phyloP scores from a whole-genome alignment of 2,113 vertebrate species.

The Hippocampus comes region DNA sequence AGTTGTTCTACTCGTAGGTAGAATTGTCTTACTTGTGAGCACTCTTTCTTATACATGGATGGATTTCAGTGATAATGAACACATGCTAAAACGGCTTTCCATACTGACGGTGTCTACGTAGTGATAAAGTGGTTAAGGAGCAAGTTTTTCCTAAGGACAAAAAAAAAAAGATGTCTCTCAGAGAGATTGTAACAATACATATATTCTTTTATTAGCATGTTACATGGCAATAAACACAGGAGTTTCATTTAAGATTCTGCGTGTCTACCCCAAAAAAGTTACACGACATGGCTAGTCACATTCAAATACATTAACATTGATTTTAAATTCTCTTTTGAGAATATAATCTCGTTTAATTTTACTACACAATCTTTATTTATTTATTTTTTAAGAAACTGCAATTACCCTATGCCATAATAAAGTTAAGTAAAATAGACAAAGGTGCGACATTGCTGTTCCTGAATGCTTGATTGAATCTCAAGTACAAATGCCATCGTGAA shows the following conservation, averaged over 20 bases:
- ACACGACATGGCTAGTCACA: slow-evolving; percentile 57
- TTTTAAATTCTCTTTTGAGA: slow-evolving; percentile 71
- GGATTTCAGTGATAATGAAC: too few relatives aligned
- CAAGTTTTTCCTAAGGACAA: slow-evolving; percentile 16
- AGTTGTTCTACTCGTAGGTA: too few relatives aligned
- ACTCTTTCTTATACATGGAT: too few relatives aligned
- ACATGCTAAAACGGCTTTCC: not conserved
- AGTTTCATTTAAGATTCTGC: slow-evolving; percentile 43
- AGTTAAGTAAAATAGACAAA: slow-evolving; percentile 46
- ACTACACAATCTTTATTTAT: slow-evolving; percentile 46
- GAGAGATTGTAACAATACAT: slow-evolving; percentile 61
- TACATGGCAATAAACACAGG: slow-evolving; percentile 68
- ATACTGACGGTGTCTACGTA: not conserved
- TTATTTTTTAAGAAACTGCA: slow-evolving; percentile 64
- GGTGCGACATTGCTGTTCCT: slow-evolving; percentile 48
- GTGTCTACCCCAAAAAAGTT: slow-evolving; percentile 44
- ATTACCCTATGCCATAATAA: slow-evolving; percentile 63
- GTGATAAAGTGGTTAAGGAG: not conserved
- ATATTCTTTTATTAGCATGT: slow-evolving; percentile 72
- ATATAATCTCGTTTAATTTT: slow-evolving; percentile 67
- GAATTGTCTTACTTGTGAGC: too few relatives aligned
- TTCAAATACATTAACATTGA: slow-evolving; percentile 69
- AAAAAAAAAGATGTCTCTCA: slow-evolving; percentile 40
- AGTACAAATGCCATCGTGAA: slow-evolving; percentile 50
- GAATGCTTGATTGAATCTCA: slow-evolving; percentile 43